Percentiles rank a stretch among this genome's conserved stretches.
Conservation (phyloP, 2,113 vertebrate species). For the Climacteris rufus region DNA sequence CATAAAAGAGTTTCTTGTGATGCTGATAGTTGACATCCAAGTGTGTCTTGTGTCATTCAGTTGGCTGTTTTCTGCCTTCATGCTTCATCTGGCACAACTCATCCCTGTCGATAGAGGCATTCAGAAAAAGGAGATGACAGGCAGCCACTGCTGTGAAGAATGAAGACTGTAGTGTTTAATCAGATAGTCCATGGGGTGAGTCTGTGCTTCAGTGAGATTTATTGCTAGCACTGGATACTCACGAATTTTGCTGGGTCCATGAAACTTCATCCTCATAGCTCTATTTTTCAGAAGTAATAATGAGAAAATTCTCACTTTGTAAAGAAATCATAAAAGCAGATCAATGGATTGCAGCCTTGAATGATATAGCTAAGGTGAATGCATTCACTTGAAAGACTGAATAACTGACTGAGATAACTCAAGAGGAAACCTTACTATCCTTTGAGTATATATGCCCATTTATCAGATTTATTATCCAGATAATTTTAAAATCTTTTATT, state of each 20-base stretch:
- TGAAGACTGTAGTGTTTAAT: conserved; percentile 40
- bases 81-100: conserved; percentile 57
- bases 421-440: background rate
- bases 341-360: conserved; percentile 31
- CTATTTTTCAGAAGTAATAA: conserved; percentile 27
- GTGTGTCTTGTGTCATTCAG: conserved; percentile 42
- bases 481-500: background rate
- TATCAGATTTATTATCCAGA: conserved; percentile 17
- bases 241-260: conserved; percentile 17
- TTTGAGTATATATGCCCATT: background rate
- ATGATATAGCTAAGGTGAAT: background rate
- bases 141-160: conserved; percentile 40
- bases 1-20: conserved; percentile 36
- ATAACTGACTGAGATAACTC: conserved; percentile 18
- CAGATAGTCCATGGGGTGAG: conserved; percentile 26
- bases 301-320: conserved; percentile 39
- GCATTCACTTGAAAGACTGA: background rate
- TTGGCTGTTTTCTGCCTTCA: conserved; percentile 54
- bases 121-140: conserved; percentile 29
- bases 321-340: conserved; percentile 48
- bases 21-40: conserved; percentile 37
- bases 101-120: conserved; percentile 39
- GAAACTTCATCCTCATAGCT: background rate
- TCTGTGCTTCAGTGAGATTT: conserved; percentile 3
- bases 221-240: background rate